Evolutionary conservation across 2,888 invertebrate genomes (phyloP), one percentile per base, ranked within the genome.

Genomic region (Drosophila percnosoma): DNA sequence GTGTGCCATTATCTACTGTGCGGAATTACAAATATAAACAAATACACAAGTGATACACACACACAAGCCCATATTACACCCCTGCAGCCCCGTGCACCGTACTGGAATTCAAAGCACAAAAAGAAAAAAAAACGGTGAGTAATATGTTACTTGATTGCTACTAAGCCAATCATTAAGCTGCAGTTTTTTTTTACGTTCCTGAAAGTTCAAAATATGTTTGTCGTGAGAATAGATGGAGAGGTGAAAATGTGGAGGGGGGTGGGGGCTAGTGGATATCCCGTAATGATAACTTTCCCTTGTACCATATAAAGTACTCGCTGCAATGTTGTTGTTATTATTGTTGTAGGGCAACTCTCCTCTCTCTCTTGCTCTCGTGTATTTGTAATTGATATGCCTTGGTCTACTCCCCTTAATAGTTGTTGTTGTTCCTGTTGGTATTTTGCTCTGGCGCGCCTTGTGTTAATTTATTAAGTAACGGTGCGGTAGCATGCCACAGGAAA

Each of bases 121-220:
- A 60, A 45, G 34, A 40, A 72, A 78, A 13, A 45, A 45, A 87
- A 84, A 87, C 75, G 87, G 85, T 86, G 85, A 86, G 85, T 86
- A 89, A 89, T 89, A 76, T 73, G 55, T 45, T 51, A 53, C 52
- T 73, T 69, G 38, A 27, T 72, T 57, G 52, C 52, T 58, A 62
- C 63, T 82, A 87, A 87, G 78, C 70, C 80, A 86, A 78, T 86
- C 84, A 80, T 48, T 66, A 70, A 42, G 34, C 27, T 60, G 51
- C n/a, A 27, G n/a, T 21, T 67, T 49, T 40, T 40, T 68, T 67
- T 74, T 72, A 54, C 63, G 62, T 73, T 60, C 59, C 45, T 40
- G 52, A 62, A 49, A 51, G n/a, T 33, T 38, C 4, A 51, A n/a
- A 31, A 51, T 34, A 10, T 64, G 18, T 57, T 31, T 45, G 52